Conservation (phyloP, 2,888 invertebrate genomes). For the Drymonia ruficornis region DNA sequence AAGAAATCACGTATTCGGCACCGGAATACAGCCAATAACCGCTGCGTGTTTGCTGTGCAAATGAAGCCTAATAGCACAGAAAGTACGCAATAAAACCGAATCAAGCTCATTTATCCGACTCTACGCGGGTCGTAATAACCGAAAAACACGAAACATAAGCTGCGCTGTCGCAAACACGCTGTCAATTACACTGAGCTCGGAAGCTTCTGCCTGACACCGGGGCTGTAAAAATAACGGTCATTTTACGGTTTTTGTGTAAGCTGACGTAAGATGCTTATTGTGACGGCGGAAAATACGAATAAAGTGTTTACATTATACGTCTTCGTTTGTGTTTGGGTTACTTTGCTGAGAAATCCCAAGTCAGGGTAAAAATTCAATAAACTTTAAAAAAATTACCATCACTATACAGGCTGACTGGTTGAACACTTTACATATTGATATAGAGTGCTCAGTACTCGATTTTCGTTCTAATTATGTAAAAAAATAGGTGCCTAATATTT, state of each 20-base stretch:
- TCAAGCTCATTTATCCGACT: background rate
- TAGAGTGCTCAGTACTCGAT: too few species aligned
- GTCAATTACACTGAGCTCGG: background rate
- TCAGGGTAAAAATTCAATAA: too few species aligned
- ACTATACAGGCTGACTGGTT: too few species aligned
- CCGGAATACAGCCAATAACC: too few species aligned
- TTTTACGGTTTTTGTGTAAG: background rate
- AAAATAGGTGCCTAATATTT: too few species aligned
- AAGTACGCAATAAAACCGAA: background rate
- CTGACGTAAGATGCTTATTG: background rate
- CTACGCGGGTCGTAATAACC: background rate
- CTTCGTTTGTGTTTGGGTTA: background rate
- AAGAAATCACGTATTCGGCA: too few species aligned
- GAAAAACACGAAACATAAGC: background rate
- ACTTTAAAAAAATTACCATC: too few species aligned
- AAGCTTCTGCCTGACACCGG: background rate
- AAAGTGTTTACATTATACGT: background rate
- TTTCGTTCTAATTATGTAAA: too few species aligned
- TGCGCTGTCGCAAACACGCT: background rate
- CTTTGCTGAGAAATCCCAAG: background rate
- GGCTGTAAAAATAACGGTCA: constrained; percentile 1
- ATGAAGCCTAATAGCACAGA: too few species aligned
- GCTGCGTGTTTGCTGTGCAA: too few species aligned
- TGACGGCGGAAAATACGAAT: background rate
- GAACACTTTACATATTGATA: too few species aligned